These are phyloP conservation scores for Marmota monax DNA, from an alignment of 2,113 vertebrate genomes.

Conservation along the genomic window DNA sequence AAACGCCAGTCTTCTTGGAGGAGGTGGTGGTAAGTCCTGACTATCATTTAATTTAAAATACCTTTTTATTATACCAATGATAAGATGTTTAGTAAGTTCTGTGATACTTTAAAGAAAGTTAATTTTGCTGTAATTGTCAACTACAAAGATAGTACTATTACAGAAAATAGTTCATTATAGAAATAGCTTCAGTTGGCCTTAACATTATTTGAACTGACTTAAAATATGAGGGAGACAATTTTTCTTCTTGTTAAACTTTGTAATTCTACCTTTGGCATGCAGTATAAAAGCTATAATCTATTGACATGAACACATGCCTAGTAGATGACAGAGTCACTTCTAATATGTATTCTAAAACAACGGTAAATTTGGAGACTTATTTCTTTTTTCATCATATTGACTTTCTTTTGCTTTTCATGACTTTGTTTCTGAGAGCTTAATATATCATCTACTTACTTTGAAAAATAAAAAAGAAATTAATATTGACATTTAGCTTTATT, in stretches of 20 bases:
- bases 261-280: conserved; percentile 44
- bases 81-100: conserved; percentile 47
- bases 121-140: not conserved
- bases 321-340: not conserved
- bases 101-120: not conserved
- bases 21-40: conserved; percentile 96
- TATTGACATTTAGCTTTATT: conserved; percentile 66
- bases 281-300: not conserved
- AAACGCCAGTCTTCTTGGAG: conserved; percentile 98
- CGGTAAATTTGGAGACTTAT: not conserved
- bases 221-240: not conserved
- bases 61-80: conserved; percentile 35
- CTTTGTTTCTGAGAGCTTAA: not conserved
- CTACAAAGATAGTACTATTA: conserved; percentile 49
- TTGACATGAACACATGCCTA: not conserved
- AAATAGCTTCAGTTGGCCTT: not conserved
- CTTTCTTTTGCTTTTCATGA: conserved; percentile 24
- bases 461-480: conserved; percentile 43
- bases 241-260: conserved; percentile 38
- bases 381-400: not conserved
- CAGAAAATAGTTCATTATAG: conserved; percentile 8
- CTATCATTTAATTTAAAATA: conserved; percentile 63
- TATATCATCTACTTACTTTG: conserved; percentile 9
- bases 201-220: conserved; percentile 46
- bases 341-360: conserved; percentile 25